These are phyloP conservation scores for Meles meles DNA, from an alignment of 2,113 vertebrate species.

Conservation along the genomic window DNA sequence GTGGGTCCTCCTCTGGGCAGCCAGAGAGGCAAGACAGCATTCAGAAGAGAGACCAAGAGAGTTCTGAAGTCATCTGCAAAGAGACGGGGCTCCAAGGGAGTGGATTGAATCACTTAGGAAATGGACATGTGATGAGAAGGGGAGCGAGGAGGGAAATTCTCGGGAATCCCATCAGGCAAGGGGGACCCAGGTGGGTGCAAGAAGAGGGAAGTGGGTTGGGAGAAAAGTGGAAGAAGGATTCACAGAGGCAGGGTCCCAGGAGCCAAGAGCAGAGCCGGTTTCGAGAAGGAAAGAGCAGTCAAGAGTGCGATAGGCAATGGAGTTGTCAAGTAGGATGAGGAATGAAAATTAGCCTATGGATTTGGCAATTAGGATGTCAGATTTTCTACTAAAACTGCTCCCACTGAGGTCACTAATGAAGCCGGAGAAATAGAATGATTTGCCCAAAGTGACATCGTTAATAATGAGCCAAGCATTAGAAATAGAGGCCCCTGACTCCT, in stretches of 20 bases:
- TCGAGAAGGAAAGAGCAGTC: conserved; percentile 27
- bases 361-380: conserved; percentile 71
- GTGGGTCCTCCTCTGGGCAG: neutral
- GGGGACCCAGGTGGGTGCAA: neutral
- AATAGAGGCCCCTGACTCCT: neutral
- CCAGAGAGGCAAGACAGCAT: neutral
- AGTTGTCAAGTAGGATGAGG: conserved; percentile 51
- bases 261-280: conserved; percentile 5
- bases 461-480: conserved; percentile 40
- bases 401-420: conserved; percentile 69
- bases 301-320: neutral
- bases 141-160: neutral
- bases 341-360: conserved; percentile 64
- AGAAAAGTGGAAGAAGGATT: neutral
- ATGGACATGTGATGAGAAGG: neutral
- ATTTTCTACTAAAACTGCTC: conserved; percentile 58
- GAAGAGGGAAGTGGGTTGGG: neutral
- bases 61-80: neutral
- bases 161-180: neutral
- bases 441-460: conserved; percentile 53
- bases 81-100: neutral
- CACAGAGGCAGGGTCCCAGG: neutral
- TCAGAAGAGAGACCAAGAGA: neutral
- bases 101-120: neutral
- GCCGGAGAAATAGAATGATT: conserved; percentile 61